phyloP scores from a whole-genome alignment of 2,888 invertebrate genomes.

The Flexamia atlantica region DNA sequence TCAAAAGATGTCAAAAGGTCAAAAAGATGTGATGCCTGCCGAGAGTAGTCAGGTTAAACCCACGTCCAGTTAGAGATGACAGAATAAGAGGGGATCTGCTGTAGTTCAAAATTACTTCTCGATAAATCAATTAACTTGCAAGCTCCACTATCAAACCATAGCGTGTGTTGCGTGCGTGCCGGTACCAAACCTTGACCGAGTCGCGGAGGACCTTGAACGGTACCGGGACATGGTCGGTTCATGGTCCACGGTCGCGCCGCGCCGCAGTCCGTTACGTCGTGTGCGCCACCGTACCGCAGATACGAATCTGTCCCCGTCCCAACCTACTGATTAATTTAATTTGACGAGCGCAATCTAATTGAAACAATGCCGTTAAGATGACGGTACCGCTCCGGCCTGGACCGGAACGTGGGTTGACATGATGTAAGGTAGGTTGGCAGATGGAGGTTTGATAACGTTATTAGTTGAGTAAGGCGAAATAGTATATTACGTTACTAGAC shows the following conservation, averaged over 20 bases:
- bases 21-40: no score
- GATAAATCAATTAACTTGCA: no score
- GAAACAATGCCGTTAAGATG: conserved; percentile 32
- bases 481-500: no score
- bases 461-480: no score
- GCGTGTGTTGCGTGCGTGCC: not conserved
- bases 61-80: no score
- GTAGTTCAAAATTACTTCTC: no score
- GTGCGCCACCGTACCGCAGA: not conserved
- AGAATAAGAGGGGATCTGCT: no score
- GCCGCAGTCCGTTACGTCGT: not conserved
- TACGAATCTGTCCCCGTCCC: conserved; percentile 35
- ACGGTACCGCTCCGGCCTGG: not conserved
- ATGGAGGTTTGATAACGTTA: no score
- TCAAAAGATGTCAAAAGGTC: no score
- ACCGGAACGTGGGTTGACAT: conserved; percentile 4
- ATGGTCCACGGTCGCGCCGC: not conserved
- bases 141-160: no score
- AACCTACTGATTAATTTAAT: conserved; percentile 46
- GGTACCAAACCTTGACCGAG: conserved; percentile 36
- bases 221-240: not conserved
- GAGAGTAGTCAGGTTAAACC: no score
- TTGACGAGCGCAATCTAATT: conserved; percentile 46
- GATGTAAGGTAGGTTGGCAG: not conserved
- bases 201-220: conserved; percentile 31